Evolutionary conservation across 2,888 invertebrate genomes (phyloP).

Genomic region (Smittia sp.): DNA sequence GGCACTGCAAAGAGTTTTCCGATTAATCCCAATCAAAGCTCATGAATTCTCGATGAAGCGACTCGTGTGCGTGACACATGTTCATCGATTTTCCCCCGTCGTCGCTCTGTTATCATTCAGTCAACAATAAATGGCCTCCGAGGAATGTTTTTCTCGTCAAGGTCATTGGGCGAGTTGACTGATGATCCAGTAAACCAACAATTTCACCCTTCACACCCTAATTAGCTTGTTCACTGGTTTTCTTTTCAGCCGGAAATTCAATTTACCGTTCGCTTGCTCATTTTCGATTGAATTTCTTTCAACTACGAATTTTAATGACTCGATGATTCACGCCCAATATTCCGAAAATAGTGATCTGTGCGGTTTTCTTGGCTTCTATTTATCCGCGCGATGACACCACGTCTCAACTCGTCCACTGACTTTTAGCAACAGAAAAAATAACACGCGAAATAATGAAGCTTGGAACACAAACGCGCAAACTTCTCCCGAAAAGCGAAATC

Average conservation of each 20-base stretch:
- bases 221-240: neutral
- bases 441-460: slow-evolving; percentile 20
- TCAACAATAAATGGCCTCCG: neutral
- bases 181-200: neutral
- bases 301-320: neutral
- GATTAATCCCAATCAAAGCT: slow-evolving; percentile 29
- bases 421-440: slow-evolving; percentile 28
- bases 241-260: no score
- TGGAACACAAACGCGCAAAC: slow-evolving; percentile 39
- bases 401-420: slow-evolving; percentile 22
- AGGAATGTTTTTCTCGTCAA: neutral
- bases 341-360: slow-evolving; percentile 8
- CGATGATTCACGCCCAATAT: slow-evolving; percentile 29
- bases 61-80: neutral
- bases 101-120: neutral
- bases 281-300: neutral
- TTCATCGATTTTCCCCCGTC: neutral
- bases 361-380: neutral
- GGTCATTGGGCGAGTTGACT: neutral
- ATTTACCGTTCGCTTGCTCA: slow-evolving; percentile 37
- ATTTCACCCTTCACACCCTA: neutral
- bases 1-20: slow-evolving; percentile 61
- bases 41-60: neutral
- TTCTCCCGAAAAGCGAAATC: slow-evolving; percentile 42
- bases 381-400: slow-evolving; percentile 7